Evolutionary conservation across 2,797 vertebrate species (phyloP).

Genomic region (Lemur catta): DNA sequence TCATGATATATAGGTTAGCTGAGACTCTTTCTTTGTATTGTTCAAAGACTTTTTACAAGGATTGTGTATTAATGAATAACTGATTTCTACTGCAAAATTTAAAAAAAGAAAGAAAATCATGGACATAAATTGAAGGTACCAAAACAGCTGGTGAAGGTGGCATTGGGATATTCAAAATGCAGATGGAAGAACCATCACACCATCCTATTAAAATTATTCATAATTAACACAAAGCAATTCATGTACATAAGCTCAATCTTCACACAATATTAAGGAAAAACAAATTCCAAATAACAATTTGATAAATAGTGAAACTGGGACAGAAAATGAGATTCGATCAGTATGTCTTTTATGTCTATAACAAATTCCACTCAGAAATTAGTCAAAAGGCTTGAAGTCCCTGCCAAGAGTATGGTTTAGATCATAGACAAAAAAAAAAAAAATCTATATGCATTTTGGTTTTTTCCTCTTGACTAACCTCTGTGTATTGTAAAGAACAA

Average conservation of each 20-base stretch:
- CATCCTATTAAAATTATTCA: neutral
- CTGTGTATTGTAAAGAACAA: neutral
- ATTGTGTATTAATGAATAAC: neutral
- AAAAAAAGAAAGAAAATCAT: neutral
- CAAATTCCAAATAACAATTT: neutral
- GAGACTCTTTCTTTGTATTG: neutral
- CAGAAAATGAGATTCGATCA: neutral
- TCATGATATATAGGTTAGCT: slow-evolving; percentile 1
- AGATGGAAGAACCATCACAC: neutral
- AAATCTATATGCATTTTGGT: neutral
- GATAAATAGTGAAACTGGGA: neutral
- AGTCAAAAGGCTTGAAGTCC: neutral
- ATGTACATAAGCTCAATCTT: neutral
- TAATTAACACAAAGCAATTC: neutral
- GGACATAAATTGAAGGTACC: neutral
- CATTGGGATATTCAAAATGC: neutral
- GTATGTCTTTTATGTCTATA: neutral
- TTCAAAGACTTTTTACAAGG: slow-evolving; percentile 8
- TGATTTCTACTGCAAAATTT: slow-evolving; percentile 19
- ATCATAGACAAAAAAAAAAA: neutral
- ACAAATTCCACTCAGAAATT: slow-evolving; percentile 29
- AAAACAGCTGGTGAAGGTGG: neutral
- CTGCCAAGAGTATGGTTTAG: neutral
- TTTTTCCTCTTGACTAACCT: neutral
- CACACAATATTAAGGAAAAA: neutral